phyloP scores from a whole-genome alignment of 2,888 invertebrate genomes.

The Eristalis pertinax region DNA sequence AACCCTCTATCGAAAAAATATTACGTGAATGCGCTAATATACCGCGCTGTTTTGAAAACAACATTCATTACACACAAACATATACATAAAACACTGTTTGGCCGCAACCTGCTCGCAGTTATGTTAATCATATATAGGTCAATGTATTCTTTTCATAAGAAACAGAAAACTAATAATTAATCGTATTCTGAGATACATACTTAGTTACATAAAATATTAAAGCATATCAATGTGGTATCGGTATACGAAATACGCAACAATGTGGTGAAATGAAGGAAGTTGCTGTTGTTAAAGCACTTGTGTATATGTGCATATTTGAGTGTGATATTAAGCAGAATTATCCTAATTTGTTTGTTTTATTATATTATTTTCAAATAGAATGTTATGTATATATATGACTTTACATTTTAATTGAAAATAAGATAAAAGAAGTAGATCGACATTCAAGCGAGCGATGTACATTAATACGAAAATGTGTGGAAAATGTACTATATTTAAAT shows the following conservation, averaged over 20 bases:
- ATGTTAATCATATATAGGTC: constrained; percentile 40
- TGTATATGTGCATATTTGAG: background rate
- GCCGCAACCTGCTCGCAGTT: constrained; percentile 23
- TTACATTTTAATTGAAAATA: no score
- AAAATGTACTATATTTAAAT: no score
- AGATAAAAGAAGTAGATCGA: no score
- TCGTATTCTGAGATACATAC: constrained; percentile 39
- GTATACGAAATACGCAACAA: background rate
- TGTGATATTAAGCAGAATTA: background rate
- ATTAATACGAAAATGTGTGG: no score
- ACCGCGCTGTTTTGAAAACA: background rate
- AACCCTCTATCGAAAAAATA: background rate
- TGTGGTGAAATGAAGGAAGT: background rate
- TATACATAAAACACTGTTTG: constrained; percentile 9
- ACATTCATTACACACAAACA: background rate
- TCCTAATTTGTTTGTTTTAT: background rate
- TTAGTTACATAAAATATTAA: constrained; percentile 16
- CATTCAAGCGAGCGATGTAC: no score
- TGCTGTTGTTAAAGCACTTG: background rate
- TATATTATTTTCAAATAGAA: background rate
- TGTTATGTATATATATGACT: background rate
- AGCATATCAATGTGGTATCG: constrained; percentile 42
- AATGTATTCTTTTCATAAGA: constrained; percentile 17
- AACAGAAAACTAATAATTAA: background rate
- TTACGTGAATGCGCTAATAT: constrained; percentile 12